A percentile compares a stretch with the other conserved stretches of the same genome.
Evolutionary conservation across 2,888 invertebrate genomes (phyloP).

Genomic region (Orthosia cruda): DNA sequence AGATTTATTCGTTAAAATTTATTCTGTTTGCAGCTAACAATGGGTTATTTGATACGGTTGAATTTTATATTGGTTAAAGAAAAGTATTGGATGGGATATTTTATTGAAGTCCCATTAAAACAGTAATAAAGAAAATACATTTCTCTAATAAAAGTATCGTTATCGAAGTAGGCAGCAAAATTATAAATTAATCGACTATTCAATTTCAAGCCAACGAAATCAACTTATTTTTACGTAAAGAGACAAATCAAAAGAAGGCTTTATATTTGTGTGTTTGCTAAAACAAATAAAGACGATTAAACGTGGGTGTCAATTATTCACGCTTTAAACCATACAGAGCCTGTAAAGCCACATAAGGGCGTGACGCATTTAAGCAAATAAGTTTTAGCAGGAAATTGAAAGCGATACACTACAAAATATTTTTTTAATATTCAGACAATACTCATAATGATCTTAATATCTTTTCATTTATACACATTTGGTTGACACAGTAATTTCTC

Average conservation of each 20-base stretch:
- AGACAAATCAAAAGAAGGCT: background rate
- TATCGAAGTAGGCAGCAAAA: background rate
- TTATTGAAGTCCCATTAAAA: background rate
- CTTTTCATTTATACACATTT: background rate
- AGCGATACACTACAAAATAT: conserved; percentile 28
- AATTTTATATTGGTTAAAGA: conserved; percentile 7
- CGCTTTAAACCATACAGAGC: conserved; percentile 32
- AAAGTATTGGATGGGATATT: conserved; percentile 11
- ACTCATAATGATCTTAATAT: background rate
- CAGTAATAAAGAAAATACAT: background rate
- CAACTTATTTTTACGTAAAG: conserved; percentile 22
- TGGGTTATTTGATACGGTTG: conserved; percentile 27
- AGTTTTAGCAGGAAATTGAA: conserved; percentile 42
- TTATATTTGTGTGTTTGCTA: background rate
- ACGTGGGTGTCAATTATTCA: conserved; percentile 49
- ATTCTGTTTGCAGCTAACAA: conserved; percentile 19
- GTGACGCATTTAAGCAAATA: conserved; percentile 33
- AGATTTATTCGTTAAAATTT: conserved; percentile 46
- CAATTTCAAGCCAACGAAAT: background rate
- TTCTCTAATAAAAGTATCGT: background rate
- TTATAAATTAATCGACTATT: background rate
- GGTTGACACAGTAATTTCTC: conserved; percentile 3
- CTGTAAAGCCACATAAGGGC: conserved; percentile 12
- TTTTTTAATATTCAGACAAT: background rate
- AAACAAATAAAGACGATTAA: conserved; percentile 28